A percentile compares a stretch with the other conserved stretches of the same genome.
These are phyloP conservation scores for Oxyruncus cristatus DNA, from an alignment of 2,113 vertebrate genomes.

Conservation along the genomic window DNA sequence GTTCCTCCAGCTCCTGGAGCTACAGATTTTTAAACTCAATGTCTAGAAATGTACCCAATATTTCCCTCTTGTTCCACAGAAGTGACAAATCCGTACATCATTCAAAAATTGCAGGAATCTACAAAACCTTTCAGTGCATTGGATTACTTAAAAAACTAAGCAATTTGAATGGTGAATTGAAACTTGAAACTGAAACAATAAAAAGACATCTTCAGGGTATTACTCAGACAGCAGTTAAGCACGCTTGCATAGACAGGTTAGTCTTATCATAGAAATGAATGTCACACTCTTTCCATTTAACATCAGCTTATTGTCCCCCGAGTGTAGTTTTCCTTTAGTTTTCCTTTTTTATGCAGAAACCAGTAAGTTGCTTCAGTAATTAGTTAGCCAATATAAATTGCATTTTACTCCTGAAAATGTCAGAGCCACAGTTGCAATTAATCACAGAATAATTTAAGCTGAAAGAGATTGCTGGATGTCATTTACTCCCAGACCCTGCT, in stretches of 20 bases:
- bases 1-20: neutral
- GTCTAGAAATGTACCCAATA: neutral
- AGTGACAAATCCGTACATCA: neutral
- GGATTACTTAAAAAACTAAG: neutral
- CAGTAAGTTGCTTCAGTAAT: neutral
- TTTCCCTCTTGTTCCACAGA: neutral
- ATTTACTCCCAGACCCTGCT: neutral
- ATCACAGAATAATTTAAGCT: neutral
- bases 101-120: neutral
- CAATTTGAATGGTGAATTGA: neutral
- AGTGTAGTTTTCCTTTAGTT: neutral
- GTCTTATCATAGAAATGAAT: constrained; percentile 6
- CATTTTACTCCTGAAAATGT: neutral
- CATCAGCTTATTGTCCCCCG: neutral
- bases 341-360: neutral
- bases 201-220: neutral
- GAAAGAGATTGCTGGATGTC: neutral
- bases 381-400: neutral
- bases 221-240: constrained; percentile 4
- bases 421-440: neutral
- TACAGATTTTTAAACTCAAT: neutral
- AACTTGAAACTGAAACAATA: constrained; percentile 37
- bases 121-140: neutral
- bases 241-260: neutral
- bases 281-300: neutral